Conservation (phyloP, 2,888 invertebrate species). For the Diaphora mendica region DNA sequence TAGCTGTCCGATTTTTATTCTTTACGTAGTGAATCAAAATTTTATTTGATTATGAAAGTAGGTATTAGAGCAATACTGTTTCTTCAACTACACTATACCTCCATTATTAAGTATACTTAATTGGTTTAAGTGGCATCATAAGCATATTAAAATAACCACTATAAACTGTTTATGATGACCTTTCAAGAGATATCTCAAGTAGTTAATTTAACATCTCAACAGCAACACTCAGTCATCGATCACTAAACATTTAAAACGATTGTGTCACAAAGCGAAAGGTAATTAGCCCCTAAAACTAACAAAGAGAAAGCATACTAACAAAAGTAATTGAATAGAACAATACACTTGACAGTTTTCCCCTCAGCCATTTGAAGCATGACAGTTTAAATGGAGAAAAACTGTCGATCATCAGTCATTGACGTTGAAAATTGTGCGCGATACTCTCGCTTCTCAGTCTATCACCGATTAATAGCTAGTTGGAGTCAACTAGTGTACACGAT, state of each 20-base stretch:
- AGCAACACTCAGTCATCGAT: neutral
- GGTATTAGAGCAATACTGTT: too few species aligned
- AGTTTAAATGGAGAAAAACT: conserved; percentile 75
- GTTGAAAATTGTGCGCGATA: conserved; percentile 69
- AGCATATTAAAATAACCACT: too few species aligned
- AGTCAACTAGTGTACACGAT: conserved; percentile 75
- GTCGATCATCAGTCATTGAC: conserved; percentile 73
- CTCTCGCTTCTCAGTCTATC: conserved; percentile 78
- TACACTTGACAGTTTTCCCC: conserved; percentile 67
- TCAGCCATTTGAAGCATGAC: conserved; percentile 73
- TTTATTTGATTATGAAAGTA: too few species aligned
- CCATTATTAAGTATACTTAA: too few species aligned
- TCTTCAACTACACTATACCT: too few species aligned
- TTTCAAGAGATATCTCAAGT: neutral
- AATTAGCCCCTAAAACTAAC: conserved; percentile 12
- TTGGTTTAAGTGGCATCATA: too few species aligned
- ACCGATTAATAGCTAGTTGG: conserved; percentile 69
- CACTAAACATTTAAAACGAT: neutral
- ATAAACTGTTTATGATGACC: too few species aligned
- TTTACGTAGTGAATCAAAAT: too few species aligned
- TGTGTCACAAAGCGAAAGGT: conserved; percentile 1
- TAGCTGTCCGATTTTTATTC: too few species aligned
- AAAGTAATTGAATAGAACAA: conserved; percentile 46
- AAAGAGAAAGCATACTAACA: conserved; percentile 40
- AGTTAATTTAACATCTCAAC: neutral